A percentile compares a stretch with the other conserved stretches of the same genome.
Evolutionary conservation across 2,888 invertebrate genomes (phyloP).

Genomic region (Lordiphosa fenestrarum): DNA sequence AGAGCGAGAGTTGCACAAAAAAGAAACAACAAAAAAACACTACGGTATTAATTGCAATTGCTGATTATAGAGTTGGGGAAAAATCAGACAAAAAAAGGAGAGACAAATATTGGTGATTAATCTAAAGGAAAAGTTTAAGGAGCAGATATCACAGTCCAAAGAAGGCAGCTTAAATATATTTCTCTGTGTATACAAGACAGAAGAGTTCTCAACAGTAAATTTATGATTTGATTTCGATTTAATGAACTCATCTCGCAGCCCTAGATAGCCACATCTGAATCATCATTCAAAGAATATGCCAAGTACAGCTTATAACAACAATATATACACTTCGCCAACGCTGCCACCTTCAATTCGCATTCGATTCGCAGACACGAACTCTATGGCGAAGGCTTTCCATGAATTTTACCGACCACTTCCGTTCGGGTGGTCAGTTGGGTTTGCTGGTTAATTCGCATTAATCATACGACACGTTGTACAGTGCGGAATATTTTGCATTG

Average conservation of each 20-base stretch:
- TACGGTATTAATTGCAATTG: not conserved
- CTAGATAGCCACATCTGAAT: not conserved
- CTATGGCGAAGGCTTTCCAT: slow-evolving; percentile 56
- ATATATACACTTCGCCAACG: not conserved
- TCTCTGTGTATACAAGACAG: no score
- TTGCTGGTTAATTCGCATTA: slow-evolving; percentile 65
- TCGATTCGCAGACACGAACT: slow-evolving; percentile 5
- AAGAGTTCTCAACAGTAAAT: no score
- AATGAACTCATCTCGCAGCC: no score
- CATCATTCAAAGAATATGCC: slow-evolving; percentile 4
- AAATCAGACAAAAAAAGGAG: not conserved
- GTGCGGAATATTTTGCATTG: slow-evolving; percentile 54
- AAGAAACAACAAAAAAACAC: slow-evolving; percentile 5
- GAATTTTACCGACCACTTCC: slow-evolving; percentile 56
- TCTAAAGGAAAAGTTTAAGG: no score
- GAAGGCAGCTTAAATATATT: no score
- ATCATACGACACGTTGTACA: slow-evolving; percentile 70
- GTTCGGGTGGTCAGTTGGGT: slow-evolving; percentile 43
- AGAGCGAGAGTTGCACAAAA: no score
- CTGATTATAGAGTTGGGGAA: not conserved
- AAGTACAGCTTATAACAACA: slow-evolving; percentile 4
- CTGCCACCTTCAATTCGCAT: slow-evolving; percentile 18
- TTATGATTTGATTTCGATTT: no score
- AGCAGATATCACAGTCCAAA: no score
- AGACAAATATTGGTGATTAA: no score